Evolutionary conservation across 2,888 invertebrate genomes (phyloP).

Genomic region (Drosophila eohydei): DNA sequence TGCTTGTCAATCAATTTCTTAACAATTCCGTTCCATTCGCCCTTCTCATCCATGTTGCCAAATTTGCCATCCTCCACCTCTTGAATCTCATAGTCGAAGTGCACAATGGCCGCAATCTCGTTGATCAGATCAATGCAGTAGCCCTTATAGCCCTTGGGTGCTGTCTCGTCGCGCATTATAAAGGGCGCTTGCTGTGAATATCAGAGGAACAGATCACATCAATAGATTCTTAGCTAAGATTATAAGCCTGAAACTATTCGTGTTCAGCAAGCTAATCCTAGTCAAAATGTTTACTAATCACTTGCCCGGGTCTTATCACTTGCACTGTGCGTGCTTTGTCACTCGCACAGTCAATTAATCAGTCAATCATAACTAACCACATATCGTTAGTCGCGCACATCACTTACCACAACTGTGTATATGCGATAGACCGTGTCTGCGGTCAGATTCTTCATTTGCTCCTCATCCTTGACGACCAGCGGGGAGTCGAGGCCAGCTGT

Average conservation of each 20-base stretch:
- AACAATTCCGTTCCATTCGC: conserved; percentile 94
- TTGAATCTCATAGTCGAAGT: conserved; percentile 95
- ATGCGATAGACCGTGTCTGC: conserved; percentile 94
- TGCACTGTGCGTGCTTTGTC: neutral
- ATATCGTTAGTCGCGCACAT: neutral
- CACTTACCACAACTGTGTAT: conserved; percentile 92
- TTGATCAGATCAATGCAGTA: conserved; percentile 98
- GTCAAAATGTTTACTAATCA: no score
- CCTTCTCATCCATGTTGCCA: conserved; percentile 94
- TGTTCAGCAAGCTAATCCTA: neutral
- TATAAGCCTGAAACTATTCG: neutral
- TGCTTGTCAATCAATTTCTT: conserved; percentile 92
- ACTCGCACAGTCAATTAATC: neutral
- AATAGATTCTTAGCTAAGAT: neutral
- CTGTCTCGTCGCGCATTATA: conserved; percentile 89
- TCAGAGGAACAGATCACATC: neutral
- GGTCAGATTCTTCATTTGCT: conserved; percentile 90
- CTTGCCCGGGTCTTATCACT: no score
- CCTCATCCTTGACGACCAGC: conserved; percentile 88
- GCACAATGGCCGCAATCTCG: conserved; percentile 92
- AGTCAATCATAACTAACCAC: neutral
- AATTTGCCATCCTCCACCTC: conserved; percentile 92
- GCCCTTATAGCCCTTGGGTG: conserved; percentile 90
- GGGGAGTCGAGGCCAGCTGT: conserved; percentile 90
- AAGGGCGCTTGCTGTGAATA: conserved; percentile 91